These are phyloP conservation scores for Campopleginae sp. DNA, from an alignment of 2,888 invertebrate species.

Conservation along the genomic window DNA sequence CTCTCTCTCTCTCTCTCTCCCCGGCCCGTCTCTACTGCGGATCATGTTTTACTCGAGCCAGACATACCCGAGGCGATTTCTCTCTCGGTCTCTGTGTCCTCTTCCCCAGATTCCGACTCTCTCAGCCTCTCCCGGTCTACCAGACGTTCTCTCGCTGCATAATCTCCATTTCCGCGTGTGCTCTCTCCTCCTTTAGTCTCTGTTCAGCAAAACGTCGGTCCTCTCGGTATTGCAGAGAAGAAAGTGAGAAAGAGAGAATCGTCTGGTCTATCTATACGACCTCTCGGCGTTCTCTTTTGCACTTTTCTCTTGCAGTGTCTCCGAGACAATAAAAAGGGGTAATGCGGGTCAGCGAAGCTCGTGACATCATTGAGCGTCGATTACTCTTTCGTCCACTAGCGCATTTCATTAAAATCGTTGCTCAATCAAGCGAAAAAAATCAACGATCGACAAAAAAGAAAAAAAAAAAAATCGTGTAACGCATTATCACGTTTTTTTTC, in stretches of 20 bases:
- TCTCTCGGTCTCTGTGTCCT: conserved; percentile 29
- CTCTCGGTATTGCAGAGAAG: conserved; percentile 31
- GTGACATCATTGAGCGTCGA: background rate
- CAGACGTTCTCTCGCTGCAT: conserved; percentile 53
- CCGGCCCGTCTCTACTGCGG: conserved; percentile 45
- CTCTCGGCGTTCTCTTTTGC: background rate
- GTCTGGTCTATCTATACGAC: conserved; percentile 37
- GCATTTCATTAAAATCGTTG: background rate
- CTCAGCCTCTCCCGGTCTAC: conserved; percentile 6
- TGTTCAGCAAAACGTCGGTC: conserved; percentile 43
- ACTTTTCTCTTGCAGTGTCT: background rate
- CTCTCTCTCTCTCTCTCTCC: conserved; percentile 30
- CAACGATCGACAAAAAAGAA: no score
- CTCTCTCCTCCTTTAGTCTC: conserved; percentile 48
- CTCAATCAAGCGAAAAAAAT: background rate
- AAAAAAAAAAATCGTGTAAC: no score
- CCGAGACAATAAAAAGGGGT: conserved; percentile 9
- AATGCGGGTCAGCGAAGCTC: conserved; percentile 11
- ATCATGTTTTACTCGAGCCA: conserved; percentile 64
- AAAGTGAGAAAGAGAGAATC: conserved; percentile 27
- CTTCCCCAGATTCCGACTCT: conserved; percentile 16
- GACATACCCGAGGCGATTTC: conserved; percentile 67
- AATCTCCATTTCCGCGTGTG: conserved; percentile 65
- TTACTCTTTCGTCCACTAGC: background rate
- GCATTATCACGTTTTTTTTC: background rate